Evolutionary conservation across 2,797 vertebrate species (phyloP).

Genomic region (Coregonus ussuriensis): DNA sequence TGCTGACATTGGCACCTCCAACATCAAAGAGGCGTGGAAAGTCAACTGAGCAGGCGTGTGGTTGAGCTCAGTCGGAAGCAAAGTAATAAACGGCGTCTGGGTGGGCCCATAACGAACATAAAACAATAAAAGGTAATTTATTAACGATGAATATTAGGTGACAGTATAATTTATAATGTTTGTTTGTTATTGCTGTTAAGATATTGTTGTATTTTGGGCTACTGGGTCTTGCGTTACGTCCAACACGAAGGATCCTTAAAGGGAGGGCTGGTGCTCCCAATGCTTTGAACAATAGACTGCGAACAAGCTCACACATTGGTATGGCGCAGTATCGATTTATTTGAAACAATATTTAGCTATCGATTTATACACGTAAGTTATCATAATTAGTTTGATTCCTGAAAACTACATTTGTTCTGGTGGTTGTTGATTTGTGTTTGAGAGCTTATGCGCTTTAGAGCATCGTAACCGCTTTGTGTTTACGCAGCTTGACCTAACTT

Average conservation of each 20-base stretch:
- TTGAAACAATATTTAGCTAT: neutral
- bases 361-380: too few relatives aligned
- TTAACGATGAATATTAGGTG: slow-evolving; percentile 5
- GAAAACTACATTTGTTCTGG: slow-evolving; percentile 40
- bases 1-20: slow-evolving; percentile 19
- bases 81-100: slow-evolving; percentile 50
- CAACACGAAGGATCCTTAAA: slow-evolving; percentile 50
- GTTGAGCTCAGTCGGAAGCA: slow-evolving; percentile 56
- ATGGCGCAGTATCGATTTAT: neutral
- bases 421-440: slow-evolving; percentile 25
- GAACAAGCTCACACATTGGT: slow-evolving; percentile 15
- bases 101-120: slow-evolving; percentile 54
- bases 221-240: slow-evolving; percentile 32
- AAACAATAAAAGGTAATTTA: slow-evolving; percentile 54
- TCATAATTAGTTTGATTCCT: neutral
- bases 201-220: slow-evolving; percentile 29
- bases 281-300: slow-evolving; percentile 66
- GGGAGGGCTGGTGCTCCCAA: slow-evolving; percentile 67
- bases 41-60: slow-evolving; percentile 64
- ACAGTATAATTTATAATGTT: accelerated
- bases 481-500: neutral
- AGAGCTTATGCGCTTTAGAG: neutral
- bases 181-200: accelerated
- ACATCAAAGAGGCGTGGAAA: slow-evolving; percentile 39
- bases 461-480: neutral